These are phyloP conservation scores for Morinoia aosen DNA, from an alignment of 2,888 invertebrate genomes.

Conservation along the genomic window DNA sequence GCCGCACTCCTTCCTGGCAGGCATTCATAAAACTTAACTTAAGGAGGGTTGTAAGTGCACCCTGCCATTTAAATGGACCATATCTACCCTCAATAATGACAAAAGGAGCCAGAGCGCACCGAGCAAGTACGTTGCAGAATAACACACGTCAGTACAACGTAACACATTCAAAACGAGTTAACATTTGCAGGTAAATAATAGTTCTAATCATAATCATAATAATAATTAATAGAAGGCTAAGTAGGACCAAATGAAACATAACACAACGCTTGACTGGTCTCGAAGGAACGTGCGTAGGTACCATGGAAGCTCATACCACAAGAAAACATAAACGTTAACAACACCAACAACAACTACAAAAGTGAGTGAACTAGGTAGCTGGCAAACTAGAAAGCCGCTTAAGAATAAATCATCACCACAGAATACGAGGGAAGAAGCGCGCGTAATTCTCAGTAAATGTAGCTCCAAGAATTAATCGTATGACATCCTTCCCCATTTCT, in stretches of 20 bases:
- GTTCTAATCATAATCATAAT: not conserved
- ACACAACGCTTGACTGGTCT: not conserved
- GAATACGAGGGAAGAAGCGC: not conserved
- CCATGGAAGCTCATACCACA: not conserved
- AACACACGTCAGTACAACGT: not conserved
- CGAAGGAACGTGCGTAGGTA: slow-evolving; percentile 4
- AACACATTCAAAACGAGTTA: not conserved
- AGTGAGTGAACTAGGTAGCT: not conserved
- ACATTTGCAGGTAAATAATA: not conserved
- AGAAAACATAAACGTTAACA: not conserved
- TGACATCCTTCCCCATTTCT: too few relatives aligned
- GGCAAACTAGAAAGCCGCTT: not conserved
- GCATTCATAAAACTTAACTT: too few relatives aligned
- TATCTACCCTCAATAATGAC: not conserved
- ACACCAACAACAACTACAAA: not conserved
- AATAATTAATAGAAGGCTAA: not conserved
- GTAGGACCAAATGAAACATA: not conserved
- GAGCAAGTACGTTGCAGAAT: not conserved
- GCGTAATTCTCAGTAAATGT: not conserved
- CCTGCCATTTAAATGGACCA: not conserved
- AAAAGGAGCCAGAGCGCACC: not conserved
- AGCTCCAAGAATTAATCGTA: not conserved
- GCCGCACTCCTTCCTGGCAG: too few relatives aligned
- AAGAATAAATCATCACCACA: not conserved
- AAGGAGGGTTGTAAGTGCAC: not conserved